A percentile compares a stretch with the other conserved stretches of the same genome.
Evolutionary conservation across 2,113 vertebrate genomes (phyloP).

Genomic region (Microcebus tavaratra): DNA sequence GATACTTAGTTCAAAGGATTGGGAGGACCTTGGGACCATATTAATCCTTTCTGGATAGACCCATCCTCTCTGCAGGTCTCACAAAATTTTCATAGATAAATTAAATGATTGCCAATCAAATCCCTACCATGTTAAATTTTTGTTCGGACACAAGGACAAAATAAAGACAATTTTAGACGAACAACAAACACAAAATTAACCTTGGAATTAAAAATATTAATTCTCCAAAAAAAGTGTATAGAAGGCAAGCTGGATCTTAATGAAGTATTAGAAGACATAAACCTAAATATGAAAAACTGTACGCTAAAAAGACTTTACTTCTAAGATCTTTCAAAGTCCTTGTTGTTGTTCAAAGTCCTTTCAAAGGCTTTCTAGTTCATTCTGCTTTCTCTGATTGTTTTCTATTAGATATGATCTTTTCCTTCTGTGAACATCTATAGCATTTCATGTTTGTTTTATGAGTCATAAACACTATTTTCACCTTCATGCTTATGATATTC

Average conservation of each 20-base stretch:
- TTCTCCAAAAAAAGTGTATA: not conserved
- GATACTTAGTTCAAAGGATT: not conserved
- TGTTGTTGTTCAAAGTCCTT: not conserved
- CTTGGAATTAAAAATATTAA: not conserved
- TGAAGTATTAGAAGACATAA: too few species aligned
- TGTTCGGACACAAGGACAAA: not conserved
- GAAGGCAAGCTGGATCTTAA: too few species aligned
- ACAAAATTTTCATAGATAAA: not conserved
- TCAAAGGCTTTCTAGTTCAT: not conserved
- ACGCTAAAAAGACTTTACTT: not conserved
- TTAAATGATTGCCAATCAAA: not conserved
- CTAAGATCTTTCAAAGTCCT: not conserved
- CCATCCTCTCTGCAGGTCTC: not conserved
- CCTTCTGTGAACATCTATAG: not conserved
- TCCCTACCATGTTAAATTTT: not conserved
- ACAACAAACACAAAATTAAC: too few species aligned
- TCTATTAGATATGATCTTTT: not conserved
- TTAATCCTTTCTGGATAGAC: not conserved
- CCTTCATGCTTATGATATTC: not conserved
- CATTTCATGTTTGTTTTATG: not conserved
- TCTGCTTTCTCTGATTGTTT: not conserved
- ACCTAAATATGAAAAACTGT: too few species aligned
- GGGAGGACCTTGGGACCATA: not conserved
- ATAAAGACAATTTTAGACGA: not conserved
- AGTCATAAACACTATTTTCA: not conserved